A percentile compares a stretch with the other conserved stretches of the same genome.
Evolutionary conservation across 1,140 invertebrate species (phyloP).

Genomic region (Aphis gossypii): DNA sequence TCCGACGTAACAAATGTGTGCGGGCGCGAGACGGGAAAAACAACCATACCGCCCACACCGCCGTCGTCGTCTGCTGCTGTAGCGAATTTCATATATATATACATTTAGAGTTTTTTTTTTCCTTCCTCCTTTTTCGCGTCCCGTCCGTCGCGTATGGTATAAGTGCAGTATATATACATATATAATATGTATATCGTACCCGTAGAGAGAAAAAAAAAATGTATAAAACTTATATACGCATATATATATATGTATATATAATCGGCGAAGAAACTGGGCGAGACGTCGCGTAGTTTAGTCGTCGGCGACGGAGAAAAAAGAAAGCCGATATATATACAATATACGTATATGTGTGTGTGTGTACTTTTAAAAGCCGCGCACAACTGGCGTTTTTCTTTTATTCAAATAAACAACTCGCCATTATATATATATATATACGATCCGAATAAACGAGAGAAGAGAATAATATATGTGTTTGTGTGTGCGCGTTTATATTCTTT

Average conservation of each 20-base stretch:
- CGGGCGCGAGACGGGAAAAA: background rate
- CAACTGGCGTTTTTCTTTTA: constrained; percentile 52
- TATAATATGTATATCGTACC: too few relatives aligned
- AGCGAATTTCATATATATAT: background rate
- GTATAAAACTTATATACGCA: background rate
- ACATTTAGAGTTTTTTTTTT: background rate
- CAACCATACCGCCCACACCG: background rate
- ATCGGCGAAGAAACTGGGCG: background rate
- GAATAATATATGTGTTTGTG: background rate
- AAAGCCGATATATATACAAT: background rate
- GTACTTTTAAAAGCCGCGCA: constrained; percentile 35
- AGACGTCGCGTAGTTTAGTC: background rate
- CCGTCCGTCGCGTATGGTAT: background rate
- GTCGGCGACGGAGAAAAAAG: background rate
- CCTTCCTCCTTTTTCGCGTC: background rate
- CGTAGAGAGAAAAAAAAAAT: background rate
- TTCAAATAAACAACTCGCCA: constrained; percentile 38
- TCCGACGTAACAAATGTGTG: background rate
- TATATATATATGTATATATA: background rate
- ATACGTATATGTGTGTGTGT: background rate
- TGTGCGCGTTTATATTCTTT: background rate
- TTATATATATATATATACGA: background rate
- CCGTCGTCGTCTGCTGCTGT: background rate
- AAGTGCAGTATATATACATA: background rate
- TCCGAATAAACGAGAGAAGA: background rate